Base-by-base conservation (phyloP, 2,113 vertebrate species). In the Calyptommatus sinebrachiatus region DNA sequence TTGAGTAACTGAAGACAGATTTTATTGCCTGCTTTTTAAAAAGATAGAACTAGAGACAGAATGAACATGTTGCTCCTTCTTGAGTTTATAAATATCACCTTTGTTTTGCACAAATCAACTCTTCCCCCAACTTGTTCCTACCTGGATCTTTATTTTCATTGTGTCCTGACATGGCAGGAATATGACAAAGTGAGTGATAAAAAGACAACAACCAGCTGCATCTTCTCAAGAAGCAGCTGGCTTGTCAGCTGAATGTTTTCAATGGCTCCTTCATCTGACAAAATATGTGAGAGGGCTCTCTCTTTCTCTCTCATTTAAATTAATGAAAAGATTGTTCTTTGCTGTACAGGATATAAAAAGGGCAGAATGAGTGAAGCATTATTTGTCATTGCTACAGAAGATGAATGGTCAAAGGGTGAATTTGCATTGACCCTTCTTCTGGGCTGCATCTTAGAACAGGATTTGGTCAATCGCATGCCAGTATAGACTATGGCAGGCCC, bases 121-220 rank as follows among this genome's bases (percentile, higher is more conserved):
- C 87, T 90, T n/a, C 90, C 87, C 85, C 87, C 31, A 29, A 86
- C 88, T 84, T 90, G 84, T 80, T 78, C 83, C 88, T 85, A 89
- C 88, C 87, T 86, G 78, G 85, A 82, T 91, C 89, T 90, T 91
- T 86, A 90, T 91, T 88, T 91, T 81, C 88, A 89, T 88, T 88
- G 90, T 86, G 81, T 86, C 0, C 88, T 85, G 82, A 88, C 81
- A 87, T 87, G 88, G 87, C 88, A 91, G 89, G 90, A 84, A 90
- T 92, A 86, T 89, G 0, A 31, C 83, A 81, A 84, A 90, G 90
- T 88, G 82, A 85, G 73, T 88, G 91, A 91, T 89, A 85, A 92
- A 91, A 93, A 90, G 87, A 88, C 91, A 84, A 85, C 87, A 88
- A 46, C 75, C 87, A 92, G 75, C 84, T 88, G 85, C 48, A 14